Conservation (phyloP, 1,140 invertebrate species). For the Leptonema lineaticorne region DNA sequence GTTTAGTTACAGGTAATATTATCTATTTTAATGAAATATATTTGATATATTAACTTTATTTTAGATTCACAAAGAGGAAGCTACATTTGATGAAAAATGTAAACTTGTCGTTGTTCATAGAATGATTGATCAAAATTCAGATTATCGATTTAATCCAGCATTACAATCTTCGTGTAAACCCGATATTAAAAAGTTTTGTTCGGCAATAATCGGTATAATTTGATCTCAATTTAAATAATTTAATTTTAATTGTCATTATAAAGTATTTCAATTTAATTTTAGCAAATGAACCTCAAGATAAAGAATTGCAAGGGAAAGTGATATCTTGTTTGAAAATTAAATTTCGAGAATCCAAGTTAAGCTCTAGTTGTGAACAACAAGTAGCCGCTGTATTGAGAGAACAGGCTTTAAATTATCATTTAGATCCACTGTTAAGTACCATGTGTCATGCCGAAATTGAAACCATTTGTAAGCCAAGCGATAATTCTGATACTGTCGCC, state of each 20-base stretch:
- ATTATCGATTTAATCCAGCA: conserved; percentile 89
- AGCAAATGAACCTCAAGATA: conserved; percentile 56
- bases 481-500: conserved; percentile 55
- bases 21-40: conserved; percentile 38
- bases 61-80: conserved; percentile 75
- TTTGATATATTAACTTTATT: no score
- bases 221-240: background rate
- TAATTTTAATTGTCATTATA: background rate
- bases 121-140: conserved; percentile 89
- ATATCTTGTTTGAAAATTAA: conserved; percentile 74
- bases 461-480: conserved; percentile 60
- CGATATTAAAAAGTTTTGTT: conserved; percentile 78
- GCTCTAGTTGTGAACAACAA: conserved; percentile 76
- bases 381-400: conserved; percentile 80
- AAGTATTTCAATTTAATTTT: conserved; percentile 39
- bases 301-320: conserved; percentile 66
- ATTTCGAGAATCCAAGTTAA: conserved; percentile 72
- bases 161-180: conserved; percentile 73
- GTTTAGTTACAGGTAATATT: conserved; percentile 4
- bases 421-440: conserved; percentile 79
- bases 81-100: conserved; percentile 83
- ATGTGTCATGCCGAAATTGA: conserved; percentile 73
- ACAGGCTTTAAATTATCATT: conserved; percentile 81
- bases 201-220: conserved; percentile 59
- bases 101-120: conserved; percentile 81